phyloP scores from a whole-genome alignment of 2,888 invertebrate species.

The Lasioglossum lativentre region DNA sequence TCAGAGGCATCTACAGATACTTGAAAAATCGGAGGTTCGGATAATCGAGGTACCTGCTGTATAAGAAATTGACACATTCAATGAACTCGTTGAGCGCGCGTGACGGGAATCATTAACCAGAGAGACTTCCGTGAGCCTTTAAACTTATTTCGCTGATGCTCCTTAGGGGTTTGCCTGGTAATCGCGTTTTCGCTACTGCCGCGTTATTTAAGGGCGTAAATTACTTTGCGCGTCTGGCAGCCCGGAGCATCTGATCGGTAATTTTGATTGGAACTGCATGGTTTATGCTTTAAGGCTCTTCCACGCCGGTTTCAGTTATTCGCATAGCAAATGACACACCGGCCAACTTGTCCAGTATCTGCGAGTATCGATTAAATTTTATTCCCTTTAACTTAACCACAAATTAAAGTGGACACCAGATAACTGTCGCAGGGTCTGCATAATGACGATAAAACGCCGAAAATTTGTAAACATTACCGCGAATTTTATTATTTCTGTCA shows the following conservation, averaged over 20 bases:
- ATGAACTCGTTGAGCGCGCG: neutral
- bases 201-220: slow-evolving; percentile 69
- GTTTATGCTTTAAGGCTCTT: slow-evolving; percentile 33
- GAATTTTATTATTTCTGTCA: no score
- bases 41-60: neutral
- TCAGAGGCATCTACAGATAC: neutral
- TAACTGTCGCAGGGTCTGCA: neutral
- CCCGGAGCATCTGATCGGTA: slow-evolving; percentile 67
- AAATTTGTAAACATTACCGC: neutral
- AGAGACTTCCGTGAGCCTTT: slow-evolving; percentile 34
- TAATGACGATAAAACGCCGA: neutral
- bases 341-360: neutral
- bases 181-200: slow-evolving; percentile 68
- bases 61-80: neutral
- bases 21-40: neutral
- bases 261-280: slow-evolving; percentile 67
- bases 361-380: neutral
- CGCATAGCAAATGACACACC: neutral
- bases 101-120: slow-evolving; percentile 34
- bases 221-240: slow-evolving; percentile 67
- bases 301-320: slow-evolving; percentile 16
- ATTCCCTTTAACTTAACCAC: neutral
- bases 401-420: neutral
- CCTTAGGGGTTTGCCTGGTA: slow-evolving; percentile 60
- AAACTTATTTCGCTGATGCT: slow-evolving; percentile 30